Conservation (phyloP, 2,888 invertebrate species). For the Chalcis sispes region DNA sequence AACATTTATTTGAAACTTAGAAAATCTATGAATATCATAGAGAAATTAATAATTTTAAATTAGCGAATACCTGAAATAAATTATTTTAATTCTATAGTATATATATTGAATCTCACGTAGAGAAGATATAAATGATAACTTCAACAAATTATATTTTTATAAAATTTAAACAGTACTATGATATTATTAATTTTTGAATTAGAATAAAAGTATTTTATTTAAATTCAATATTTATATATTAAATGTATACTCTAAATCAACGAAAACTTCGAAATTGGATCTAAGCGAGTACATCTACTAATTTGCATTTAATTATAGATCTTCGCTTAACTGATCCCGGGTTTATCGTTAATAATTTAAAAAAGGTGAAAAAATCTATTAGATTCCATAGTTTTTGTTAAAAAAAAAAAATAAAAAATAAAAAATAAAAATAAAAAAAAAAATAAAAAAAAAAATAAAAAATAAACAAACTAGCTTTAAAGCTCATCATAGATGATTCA, state of each 20-base stretch:
- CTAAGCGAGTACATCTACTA: not conserved
- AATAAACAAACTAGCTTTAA: slow-evolving; percentile 33
- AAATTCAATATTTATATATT: slow-evolving; percentile 27
- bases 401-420: slow-evolving; percentile 22
- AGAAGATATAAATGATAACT: slow-evolving; percentile 5
- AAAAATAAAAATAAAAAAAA: slow-evolving; percentile 12
- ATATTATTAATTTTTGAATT: slow-evolving; percentile 23
- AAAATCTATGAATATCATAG: not conserved
- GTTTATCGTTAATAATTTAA: slow-evolving; percentile 22
- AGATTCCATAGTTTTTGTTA: slow-evolving; percentile 24
- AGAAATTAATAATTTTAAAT: too few relatives aligned
- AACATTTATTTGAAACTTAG: not conserved
- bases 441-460: slow-evolving; percentile 16
- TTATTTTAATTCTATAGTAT: slow-evolving; percentile 7
- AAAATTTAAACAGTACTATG: slow-evolving; percentile 18
- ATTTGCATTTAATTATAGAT: not conserved
- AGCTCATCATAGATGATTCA: slow-evolving; percentile 41
- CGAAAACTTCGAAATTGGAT: slow-evolving; percentile 20
- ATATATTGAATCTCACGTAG: slow-evolving; percentile 1
- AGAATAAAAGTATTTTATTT: slow-evolving; percentile 5
- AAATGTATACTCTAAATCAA: slow-evolving; percentile 25
- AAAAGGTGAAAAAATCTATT: slow-evolving; percentile 36
- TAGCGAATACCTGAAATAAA: too few relatives aligned
- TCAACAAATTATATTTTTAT: not conserved
- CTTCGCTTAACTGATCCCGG: slow-evolving; percentile 4